phyloP scores from a whole-genome alignment of 2,888 invertebrate species.

The Cerceris ruficornis region DNA sequence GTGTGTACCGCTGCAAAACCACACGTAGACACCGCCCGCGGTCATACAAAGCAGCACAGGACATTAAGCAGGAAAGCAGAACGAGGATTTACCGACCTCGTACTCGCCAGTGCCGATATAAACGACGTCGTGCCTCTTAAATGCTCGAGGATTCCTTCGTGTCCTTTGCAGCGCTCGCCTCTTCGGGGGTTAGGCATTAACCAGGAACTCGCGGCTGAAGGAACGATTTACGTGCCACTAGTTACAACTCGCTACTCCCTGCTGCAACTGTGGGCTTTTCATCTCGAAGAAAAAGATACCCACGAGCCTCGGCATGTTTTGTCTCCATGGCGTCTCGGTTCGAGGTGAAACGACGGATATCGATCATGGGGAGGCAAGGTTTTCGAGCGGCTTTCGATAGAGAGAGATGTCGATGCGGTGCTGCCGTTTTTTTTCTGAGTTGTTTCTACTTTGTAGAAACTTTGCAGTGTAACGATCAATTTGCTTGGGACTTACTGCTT shows the following conservation, averaged over 20 bases:
- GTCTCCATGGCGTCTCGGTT: too few species aligned
- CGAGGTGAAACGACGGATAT: too few species aligned
- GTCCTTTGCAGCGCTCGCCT: neutral
- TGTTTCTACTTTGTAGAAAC: too few species aligned
- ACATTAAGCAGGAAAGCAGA: slow-evolving; percentile 31
- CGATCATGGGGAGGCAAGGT: too few species aligned
- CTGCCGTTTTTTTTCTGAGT: too few species aligned
- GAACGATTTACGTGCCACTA: slow-evolving; percentile 42
- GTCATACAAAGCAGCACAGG: slow-evolving; percentile 14
- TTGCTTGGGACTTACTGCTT: too few species aligned
- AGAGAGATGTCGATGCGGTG: too few species aligned
- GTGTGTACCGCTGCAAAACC: neutral
- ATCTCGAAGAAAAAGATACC: slow-evolving; percentile 12
- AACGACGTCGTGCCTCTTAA: slow-evolving; percentile 23
- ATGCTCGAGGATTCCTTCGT: slow-evolving; percentile 22
- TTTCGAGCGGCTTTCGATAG: too few species aligned
- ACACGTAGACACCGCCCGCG: neutral
- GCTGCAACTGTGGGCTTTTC: slow-evolving; percentile 18
- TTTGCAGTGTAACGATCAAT: too few species aligned
- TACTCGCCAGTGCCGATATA: slow-evolving; percentile 24
- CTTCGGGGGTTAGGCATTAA: slow-evolving; percentile 14
- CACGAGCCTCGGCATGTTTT: neutral
- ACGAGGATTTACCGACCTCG: slow-evolving; percentile 36
- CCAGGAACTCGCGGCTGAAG: slow-evolving; percentile 12
- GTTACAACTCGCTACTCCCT: neutral